Conservation (phyloP, 2,113 vertebrate species). For the Tachuris rubrigastra region DNA sequence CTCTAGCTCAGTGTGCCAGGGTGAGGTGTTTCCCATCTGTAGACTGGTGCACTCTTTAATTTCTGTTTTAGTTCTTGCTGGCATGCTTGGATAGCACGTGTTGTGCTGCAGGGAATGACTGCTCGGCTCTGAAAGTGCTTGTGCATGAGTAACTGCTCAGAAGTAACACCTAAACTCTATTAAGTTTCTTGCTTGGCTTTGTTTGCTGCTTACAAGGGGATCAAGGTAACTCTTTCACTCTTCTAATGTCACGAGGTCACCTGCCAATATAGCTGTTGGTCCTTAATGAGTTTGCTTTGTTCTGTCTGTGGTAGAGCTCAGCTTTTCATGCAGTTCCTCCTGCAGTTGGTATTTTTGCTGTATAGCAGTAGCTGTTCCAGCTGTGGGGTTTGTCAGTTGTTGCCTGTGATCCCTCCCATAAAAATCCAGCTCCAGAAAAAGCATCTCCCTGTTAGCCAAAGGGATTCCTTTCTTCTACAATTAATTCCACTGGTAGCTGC, state of each 20-base stretch:
- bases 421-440: background rate
- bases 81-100: conserved; percentile 81
- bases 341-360: background rate
- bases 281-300: background rate
- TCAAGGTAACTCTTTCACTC: conserved; percentile 82
- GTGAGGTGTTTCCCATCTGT: conserved; percentile 49
- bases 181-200: conserved; percentile 87
- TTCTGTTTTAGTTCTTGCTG: conserved; percentile 78
- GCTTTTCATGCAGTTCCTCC: background rate
- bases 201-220: conserved; percentile 89
- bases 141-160: conserved; percentile 78
- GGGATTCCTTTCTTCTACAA: background rate
- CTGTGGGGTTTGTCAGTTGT: background rate
- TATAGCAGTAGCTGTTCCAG: background rate
- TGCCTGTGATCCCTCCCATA: background rate
- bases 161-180: conserved; percentile 67
- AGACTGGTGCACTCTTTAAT: conserved; percentile 76
- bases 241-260: conserved; percentile 6
- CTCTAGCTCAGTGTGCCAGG: conserved; percentile 62
- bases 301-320: background rate
- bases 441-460: background rate
- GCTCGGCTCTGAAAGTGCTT: conserved; percentile 72
- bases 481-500: background rate
- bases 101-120: conserved; percentile 77
- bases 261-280: background rate